Base-by-base conservation (phyloP, 1,140 invertebrate species). In the Zelostemma sp. region DNA sequence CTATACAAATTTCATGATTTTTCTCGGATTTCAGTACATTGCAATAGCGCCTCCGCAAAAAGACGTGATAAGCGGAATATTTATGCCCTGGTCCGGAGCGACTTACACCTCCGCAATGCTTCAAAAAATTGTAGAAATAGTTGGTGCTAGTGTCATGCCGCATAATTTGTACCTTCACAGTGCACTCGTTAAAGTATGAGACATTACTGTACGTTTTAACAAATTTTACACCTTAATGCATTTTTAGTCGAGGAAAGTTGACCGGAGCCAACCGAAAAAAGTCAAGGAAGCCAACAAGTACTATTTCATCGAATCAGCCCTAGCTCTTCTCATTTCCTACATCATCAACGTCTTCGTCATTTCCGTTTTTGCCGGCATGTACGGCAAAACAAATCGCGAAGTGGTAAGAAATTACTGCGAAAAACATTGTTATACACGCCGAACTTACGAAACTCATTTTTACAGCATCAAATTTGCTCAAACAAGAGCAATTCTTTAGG, bases 161-260 rank as follows among this genome's bases (percentile, higher is more conserved):
- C 96, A 97, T 78, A 98, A 97, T 87, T 88, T 97, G n/a, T 97
- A 97, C 80, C 87, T 97, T 4, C 95, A 97, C 81, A 96, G 94
- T 47, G 95, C 95, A 47, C 85, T 97, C 46, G 95, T 97, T 11
- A 96, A 96, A 87, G 92, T 94, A 86, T 78, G 75, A 58, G 53
- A 45, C 19, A 9, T 46, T 45, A 40, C 18, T 48, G 46, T 21
- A 54, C 43, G n/a, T n/a, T n/a, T n/a, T n/a, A n/a, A n/a, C n/a
- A n/a, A n/a, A n/a, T n/a, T n/a, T n/a, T n/a, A n/a, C 6, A 49
- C 17, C 28, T n/a, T 25, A 48, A 55, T n/a, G 25, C 1, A 55
- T 5, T 21, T 9, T 14, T 81, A 95, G 92, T 95, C 93, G 3
- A 87, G 95, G 65, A 91, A 93, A 54, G 87, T 97, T 16, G 92